phyloP scores from a whole-genome alignment of 2,797 vertebrate species.

The Sebastes cheni region DNA sequence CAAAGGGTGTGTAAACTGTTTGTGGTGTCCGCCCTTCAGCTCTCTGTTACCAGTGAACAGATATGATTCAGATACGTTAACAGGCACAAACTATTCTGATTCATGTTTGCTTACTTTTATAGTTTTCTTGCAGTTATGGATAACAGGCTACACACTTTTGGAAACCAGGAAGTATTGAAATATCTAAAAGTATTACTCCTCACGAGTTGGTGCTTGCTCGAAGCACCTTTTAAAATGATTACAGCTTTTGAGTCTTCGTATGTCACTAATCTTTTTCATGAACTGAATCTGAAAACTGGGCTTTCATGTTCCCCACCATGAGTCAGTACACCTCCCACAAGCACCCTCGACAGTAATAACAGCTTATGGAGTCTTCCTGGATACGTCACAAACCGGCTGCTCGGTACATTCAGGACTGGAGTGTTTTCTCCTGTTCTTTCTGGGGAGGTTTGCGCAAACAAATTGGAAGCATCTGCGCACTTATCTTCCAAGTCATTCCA shows the following conservation, averaged over 20 bases:
- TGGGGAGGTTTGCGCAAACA: background rate
- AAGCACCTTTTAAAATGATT: background rate
- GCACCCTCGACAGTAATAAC: constrained; percentile 17
- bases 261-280: constrained; percentile 15
- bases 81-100: background rate
- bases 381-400: background rate
- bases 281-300: constrained; percentile 9
- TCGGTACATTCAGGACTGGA: background rate
- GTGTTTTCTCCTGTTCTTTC: background rate
- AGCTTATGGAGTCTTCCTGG: constrained; percentile 1
- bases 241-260: background rate
- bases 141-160: background rate
- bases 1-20: constrained; percentile 23
- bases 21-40: background rate
- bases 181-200: background rate
- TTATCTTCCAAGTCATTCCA: background rate
- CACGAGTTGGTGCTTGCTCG: background rate
- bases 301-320: constrained; percentile 29
- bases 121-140: background rate
- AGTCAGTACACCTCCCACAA: constrained; percentile 20
- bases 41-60: constrained; percentile 9
- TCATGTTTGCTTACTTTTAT: background rate
- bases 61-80: constrained; percentile 33
- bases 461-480: background rate
- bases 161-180: background rate